A percentile compares a stretch with the other conserved stretches of the same genome.
Evolutionary conservation across 2,113 vertebrate genomes (phyloP).

Genomic region (Cariama cristata): DNA sequence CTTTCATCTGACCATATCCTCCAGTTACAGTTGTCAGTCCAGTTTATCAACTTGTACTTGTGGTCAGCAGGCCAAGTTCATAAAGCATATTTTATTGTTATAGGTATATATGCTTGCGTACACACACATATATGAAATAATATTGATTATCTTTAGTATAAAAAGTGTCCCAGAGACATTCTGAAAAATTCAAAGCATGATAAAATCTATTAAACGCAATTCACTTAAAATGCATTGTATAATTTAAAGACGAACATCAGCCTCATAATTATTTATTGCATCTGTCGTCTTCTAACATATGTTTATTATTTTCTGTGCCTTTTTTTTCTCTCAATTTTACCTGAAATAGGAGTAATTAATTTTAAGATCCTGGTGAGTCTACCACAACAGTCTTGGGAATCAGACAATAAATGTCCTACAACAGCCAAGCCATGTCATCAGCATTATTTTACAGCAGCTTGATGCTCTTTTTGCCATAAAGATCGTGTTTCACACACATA

Average conservation of each 20-base stretch:
- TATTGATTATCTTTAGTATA: neutral
- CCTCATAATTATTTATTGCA: neutral
- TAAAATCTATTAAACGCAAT: neutral
- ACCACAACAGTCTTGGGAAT: neutral
- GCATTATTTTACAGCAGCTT: conserved; percentile 1
- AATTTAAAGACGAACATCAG: neutral
- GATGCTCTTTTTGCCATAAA: neutral
- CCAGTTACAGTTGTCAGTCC: neutral
- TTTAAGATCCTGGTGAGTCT: neutral
- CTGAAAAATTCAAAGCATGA: neutral
- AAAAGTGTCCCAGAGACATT: neutral
- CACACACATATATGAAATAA: neutral
- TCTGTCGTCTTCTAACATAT: neutral
- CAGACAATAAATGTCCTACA: neutral
- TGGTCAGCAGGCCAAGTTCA: neutral
- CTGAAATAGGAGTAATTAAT: conserved; percentile 26
- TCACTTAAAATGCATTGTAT: neutral
- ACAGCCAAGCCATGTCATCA: neutral
- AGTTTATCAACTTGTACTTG: neutral
- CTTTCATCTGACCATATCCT: neutral
- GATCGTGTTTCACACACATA: neutral
- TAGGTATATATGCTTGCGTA: neutral
- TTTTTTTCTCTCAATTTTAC: neutral
- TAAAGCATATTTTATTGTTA: neutral
- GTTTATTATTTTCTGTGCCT: neutral